Evolutionary conservation across 2,888 invertebrate species (phyloP).

Genomic region (Pollenia griseotomentosa): DNA sequence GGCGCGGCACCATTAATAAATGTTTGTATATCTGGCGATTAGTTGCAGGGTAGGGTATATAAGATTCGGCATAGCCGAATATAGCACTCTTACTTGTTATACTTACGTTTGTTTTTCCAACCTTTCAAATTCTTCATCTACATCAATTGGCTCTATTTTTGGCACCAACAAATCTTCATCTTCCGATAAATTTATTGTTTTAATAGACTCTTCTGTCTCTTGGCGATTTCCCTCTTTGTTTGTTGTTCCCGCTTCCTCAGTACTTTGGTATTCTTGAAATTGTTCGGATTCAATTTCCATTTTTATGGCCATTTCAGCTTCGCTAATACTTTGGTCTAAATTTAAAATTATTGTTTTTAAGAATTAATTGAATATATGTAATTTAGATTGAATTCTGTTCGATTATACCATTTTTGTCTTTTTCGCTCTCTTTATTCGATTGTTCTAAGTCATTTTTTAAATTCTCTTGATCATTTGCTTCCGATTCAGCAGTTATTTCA

Average conservation of each 20-base stretch:
- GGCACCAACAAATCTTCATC: slow-evolving; percentile 77
- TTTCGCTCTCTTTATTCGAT: slow-evolving; percentile 7
- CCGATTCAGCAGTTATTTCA: slow-evolving; percentile 74
- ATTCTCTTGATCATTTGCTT: slow-evolving; percentile 72
- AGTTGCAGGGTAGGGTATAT: too few relatives aligned
- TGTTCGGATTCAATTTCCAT: slow-evolving; percentile 64
- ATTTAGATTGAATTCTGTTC: background rate
- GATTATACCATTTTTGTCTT: slow-evolving; percentile 46
- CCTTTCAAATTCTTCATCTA: slow-evolving; percentile 78
- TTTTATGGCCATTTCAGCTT: slow-evolving; percentile 57
- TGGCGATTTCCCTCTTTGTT: slow-evolving; percentile 58
- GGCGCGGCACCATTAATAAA: background rate
- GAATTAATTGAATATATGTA: background rate
- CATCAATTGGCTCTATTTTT: slow-evolving; percentile 84
- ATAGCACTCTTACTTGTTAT: background rate
- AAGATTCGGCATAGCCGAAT: background rate
- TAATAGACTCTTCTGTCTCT: slow-evolving; percentile 58
- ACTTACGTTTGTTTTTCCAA: slow-evolving; percentile 50
- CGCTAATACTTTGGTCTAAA: slow-evolving; percentile 6
- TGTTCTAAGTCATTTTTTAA: slow-evolving; percentile 61
- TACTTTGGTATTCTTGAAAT: slow-evolving; percentile 57
- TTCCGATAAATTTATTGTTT: slow-evolving; percentile 74
- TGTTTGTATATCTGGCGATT: background rate
- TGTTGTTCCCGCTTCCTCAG: slow-evolving; percentile 49
- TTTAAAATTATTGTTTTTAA: background rate